These are phyloP conservation scores for Dermolepida albohirtum DNA, from an alignment of 2,888 invertebrate species.

Conservation along the genomic window DNA sequence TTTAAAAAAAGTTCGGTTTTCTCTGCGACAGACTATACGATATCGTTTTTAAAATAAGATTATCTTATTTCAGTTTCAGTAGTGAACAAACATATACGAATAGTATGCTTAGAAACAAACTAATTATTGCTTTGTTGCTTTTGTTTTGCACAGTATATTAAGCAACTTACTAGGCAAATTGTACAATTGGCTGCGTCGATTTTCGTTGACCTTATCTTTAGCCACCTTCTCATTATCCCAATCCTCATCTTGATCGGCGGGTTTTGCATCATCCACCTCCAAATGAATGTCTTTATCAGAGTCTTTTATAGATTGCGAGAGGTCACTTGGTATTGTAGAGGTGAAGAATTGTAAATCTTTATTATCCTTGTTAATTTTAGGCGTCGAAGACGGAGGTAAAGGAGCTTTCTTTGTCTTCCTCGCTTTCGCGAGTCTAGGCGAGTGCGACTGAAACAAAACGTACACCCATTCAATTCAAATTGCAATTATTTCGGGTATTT, in stretches of 20 bases:
- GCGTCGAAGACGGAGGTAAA: slow-evolving; percentile 68
- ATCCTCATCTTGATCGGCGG: slow-evolving; percentile 56
- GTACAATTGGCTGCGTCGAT: slow-evolving; percentile 62
- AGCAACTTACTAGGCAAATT: slow-evolving; percentile 38
- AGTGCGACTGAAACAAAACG: slow-evolving; percentile 55
- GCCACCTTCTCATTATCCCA: slow-evolving; percentile 70
- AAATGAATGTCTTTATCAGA: not conserved
- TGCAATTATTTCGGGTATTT: not conserved
- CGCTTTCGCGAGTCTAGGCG: slow-evolving; percentile 65
- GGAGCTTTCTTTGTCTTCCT: slow-evolving; percentile 77
- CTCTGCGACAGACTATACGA: too few species aligned
- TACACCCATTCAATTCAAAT: not conserved
- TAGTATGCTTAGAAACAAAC: too few species aligned
- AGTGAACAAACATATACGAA: too few species aligned
- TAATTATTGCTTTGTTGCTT: too few species aligned
- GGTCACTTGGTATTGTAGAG: slow-evolving; percentile 8
- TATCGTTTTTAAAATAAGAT: too few species aligned
- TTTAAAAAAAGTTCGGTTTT: too few species aligned
- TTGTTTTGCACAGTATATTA: too few species aligned
- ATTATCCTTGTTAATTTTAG: slow-evolving; percentile 40
- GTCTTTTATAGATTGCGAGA: not conserved
- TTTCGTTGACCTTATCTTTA: slow-evolving; percentile 72
- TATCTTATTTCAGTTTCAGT: too few species aligned
- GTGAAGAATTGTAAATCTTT: not conserved
- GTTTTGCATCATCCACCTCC: not conserved